Evolutionary conservation across 1,140 invertebrate species (phyloP).

Genomic region (Drosophila asahinai): DNA sequence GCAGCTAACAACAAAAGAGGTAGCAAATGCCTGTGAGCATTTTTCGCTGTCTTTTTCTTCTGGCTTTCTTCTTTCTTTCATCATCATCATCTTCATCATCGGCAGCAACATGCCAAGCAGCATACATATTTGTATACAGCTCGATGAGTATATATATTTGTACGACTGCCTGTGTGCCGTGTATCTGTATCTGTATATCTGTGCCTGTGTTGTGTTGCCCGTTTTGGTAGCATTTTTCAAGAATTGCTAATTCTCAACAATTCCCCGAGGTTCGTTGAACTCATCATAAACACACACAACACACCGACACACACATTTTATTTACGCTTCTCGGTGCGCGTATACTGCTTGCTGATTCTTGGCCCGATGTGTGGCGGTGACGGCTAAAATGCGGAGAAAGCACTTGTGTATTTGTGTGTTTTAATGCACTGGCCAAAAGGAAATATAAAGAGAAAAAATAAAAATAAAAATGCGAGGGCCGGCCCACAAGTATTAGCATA

Average conservation of each 20-base stretch:
- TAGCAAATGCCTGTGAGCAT: conserved; percentile 69
- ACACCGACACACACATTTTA: conserved; percentile 64
- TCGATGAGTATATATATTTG: conserved; percentile 32
- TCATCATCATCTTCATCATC: conserved; percentile 17
- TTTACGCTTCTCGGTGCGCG: conserved; percentile 68
- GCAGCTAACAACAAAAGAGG: conserved; percentile 32
- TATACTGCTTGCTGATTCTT: conserved; percentile 60
- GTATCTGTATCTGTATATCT: conserved; percentile 41
- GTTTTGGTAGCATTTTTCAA: conserved; percentile 84
- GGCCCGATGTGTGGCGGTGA: conserved; percentile 42
- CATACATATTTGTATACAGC: conserved; percentile 43
- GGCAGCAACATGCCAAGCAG: conserved; percentile 16
- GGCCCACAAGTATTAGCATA: conserved; percentile 42
- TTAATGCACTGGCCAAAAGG: conserved; percentile 47
- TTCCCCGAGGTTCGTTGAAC: conserved; percentile 80
- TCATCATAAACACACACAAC: conserved; percentile 72
- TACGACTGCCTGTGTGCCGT: conserved; percentile 30
- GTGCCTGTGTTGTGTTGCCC: conserved; percentile 68
- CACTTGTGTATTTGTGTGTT: conserved; percentile 68
- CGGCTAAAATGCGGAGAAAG: conserved; percentile 78
- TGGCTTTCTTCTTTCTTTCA: conserved; percentile 69
- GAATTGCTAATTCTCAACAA: conserved; percentile 83
- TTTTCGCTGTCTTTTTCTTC: conserved; percentile 57
- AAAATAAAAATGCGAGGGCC: conserved; percentile 32
- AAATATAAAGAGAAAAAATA: conserved; percentile 2